A percentile compares a stretch with the other conserved stretches of the same genome.
Evolutionary conservation across 2,888 invertebrate genomes (phyloP).

Genomic region (Melinaea marsaeus): DNA sequence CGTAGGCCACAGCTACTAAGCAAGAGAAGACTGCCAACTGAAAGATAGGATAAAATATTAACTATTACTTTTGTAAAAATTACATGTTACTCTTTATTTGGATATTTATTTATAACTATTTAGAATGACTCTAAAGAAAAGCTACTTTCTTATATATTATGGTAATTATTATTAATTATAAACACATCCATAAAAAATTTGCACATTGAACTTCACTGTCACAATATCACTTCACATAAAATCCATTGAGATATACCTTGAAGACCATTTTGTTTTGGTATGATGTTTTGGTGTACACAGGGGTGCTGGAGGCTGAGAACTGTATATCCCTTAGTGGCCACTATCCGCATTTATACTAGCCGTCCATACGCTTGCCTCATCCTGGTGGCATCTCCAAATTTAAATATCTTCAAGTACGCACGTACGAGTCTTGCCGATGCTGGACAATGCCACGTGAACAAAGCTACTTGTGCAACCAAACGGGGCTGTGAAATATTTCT

Average conservation of each 20-base stretch:
- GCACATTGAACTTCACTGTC: conserved; percentile 32
- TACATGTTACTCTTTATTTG: too few relatives aligned
- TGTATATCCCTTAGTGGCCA: conserved; percentile 60
- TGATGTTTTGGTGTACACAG: conserved; percentile 56
- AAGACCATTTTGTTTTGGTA: conserved; percentile 60
- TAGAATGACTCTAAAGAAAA: too few relatives aligned
- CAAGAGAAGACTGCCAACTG: conserved; percentile 68
- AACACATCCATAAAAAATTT: conserved; percentile 29
- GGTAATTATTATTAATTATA: too few relatives aligned
- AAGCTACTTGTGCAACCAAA: conserved; percentile 68
- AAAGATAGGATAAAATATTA: conserved; percentile 37
- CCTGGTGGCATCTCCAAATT: conserved; percentile 76
- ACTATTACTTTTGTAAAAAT: conserved; percentile 21
- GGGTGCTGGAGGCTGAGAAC: conserved; percentile 63
- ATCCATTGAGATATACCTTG: conserved; percentile 61
- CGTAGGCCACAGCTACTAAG: conserved; percentile 55
- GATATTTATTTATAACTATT: too few relatives aligned
- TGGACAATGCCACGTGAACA: conserved; percentile 74
- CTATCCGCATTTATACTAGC: conserved; percentile 66
- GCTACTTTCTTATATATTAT: too few relatives aligned
- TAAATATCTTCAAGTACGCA: conserved; percentile 78
- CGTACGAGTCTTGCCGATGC: conserved; percentile 59
- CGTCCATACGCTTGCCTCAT: conserved; percentile 64
- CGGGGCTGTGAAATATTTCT: conserved; percentile 60
- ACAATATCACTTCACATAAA: conserved; percentile 43